These are phyloP conservation scores for Pseudococcus jackbeardsleyi DNA, from an alignment of 2,888 invertebrate genomes.

Conservation along the genomic window DNA sequence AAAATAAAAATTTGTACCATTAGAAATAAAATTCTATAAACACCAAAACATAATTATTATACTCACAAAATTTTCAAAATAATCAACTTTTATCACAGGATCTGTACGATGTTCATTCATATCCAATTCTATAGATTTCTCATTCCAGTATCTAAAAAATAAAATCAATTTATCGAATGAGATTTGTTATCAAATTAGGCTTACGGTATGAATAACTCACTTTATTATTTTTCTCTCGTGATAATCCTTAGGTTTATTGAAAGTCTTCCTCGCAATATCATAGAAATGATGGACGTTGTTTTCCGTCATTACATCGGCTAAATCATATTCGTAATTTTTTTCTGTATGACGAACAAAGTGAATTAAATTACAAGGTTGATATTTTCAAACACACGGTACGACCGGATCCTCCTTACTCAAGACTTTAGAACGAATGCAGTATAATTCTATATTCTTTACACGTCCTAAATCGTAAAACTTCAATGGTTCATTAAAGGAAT, in stretches of 20 bases:
- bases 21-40: background rate
- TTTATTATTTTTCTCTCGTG: background rate
- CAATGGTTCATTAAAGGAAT: background rate
- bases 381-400: background rate
- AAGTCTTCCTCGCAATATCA: background rate
- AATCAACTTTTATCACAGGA: constrained; percentile 29
- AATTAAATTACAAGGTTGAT: background rate
- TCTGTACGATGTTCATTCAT: background rate
- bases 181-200: background rate
- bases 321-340: background rate
- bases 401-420: background rate
- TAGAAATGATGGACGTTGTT: constrained; percentile 14
- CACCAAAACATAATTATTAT: background rate
- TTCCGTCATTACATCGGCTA: background rate
- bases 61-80: constrained; percentile 40
- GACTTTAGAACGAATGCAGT: background rate
- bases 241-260: background rate
- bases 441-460: constrained; percentile 30
- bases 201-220: background rate
- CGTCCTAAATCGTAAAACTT: background rate
- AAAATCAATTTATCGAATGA: background rate
- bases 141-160: constrained; percentile 5
- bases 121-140: constrained; percentile 22
- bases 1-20: background rate
- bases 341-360: background rate